Evolutionary conservation across 2,888 invertebrate genomes (phyloP).

Genomic region (Xestobium rufovillosum): DNA sequence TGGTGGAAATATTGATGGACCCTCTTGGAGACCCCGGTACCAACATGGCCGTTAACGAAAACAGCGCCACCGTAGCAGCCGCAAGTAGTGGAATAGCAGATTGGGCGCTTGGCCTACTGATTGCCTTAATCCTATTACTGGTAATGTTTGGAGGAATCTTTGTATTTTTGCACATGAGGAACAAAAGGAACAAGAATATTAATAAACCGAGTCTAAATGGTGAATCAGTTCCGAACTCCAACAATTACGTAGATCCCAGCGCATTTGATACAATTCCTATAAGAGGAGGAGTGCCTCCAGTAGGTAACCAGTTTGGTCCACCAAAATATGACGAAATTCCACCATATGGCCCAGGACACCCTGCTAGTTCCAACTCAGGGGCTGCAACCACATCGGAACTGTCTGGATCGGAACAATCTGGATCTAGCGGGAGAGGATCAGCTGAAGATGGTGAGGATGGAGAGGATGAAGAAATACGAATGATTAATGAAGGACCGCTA

Average conservation of each 20-base stretch:
- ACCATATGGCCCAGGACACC: constrained; percentile 66
- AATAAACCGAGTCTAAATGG: constrained; percentile 66
- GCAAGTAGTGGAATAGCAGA: constrained; percentile 68
- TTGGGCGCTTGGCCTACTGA: constrained; percentile 82
- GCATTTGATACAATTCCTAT: constrained; percentile 88
- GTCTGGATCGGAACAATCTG: constrained; percentile 90
- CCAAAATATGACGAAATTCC: constrained; percentile 90
- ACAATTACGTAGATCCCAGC: constrained; percentile 80
- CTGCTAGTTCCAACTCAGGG: constrained; percentile 69
- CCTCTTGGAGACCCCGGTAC: constrained; percentile 58
- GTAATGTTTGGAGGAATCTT: constrained; percentile 80
- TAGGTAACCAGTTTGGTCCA: constrained; percentile 66
- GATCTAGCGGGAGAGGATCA: constrained; percentile 92
- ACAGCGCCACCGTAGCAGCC: constrained; percentile 51
- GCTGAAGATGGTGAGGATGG: constrained; percentile 90
- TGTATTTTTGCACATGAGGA: constrained; percentile 75
- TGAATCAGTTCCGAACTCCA: constrained; percentile 68
- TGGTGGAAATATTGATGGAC: constrained; percentile 73
- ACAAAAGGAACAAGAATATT: constrained; percentile 70
- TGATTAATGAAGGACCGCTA: constrained; percentile 90
- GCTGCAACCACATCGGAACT: constrained; percentile 83
- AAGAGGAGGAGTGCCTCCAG: constrained; percentile 50
- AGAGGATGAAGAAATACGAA: constrained; percentile 93
- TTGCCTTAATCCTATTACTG: constrained; percentile 72
- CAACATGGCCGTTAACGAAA: constrained; percentile 48